Evolutionary conservation across 2,797 vertebrate species (phyloP), one percentile per base, ranked within the genome.

Genomic region (Siniperca undulata): DNA sequence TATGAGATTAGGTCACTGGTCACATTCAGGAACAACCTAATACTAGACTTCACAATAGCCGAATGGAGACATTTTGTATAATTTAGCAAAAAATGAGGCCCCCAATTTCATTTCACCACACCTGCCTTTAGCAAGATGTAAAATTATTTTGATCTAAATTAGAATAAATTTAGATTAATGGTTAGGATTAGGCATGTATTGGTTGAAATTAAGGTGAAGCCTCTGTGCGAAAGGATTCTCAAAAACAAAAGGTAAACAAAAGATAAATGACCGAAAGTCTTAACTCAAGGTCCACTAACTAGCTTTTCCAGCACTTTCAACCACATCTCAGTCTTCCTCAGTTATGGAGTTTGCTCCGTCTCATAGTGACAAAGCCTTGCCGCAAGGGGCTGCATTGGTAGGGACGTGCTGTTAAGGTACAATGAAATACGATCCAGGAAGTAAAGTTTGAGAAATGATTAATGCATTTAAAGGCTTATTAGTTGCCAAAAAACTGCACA

Each of bases 11-110:
- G 40, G 44, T 61, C 46, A 53, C 13, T 30, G 36, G 66, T 58
- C 62, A 68, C 20, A 67, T 67, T 27, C 7, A 52, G 17, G n/a
- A 30, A 4, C 34, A 58, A 38, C 4, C 34, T 58, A 38, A 66
- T 42, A 53, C 13, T 40, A 38, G 34, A 58, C 50, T 19, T 46
- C 14, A n/a, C 27, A 22, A 24, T 52, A 34, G 27, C 38, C 52
- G 19, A 78, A n/a, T 60, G 11, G 13, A 60, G 17, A 73, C 19
- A 34, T 67, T 65, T 60, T 50, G 70, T 73, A 27, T 6, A 36
- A 55, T 44, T 48, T 0, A 7, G 20, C 27, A 48, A 7, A 30
- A 38, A 61, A 3, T 27, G 53, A 50, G 27, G 11, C 19, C n/a
- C 44, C 17, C 1, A 19, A 9, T 40, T 55, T 40, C 2, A 27